Evolutionary conservation across 1,140 invertebrate species (phyloP).

Genomic region (Aphidius gifuensis): DNA sequence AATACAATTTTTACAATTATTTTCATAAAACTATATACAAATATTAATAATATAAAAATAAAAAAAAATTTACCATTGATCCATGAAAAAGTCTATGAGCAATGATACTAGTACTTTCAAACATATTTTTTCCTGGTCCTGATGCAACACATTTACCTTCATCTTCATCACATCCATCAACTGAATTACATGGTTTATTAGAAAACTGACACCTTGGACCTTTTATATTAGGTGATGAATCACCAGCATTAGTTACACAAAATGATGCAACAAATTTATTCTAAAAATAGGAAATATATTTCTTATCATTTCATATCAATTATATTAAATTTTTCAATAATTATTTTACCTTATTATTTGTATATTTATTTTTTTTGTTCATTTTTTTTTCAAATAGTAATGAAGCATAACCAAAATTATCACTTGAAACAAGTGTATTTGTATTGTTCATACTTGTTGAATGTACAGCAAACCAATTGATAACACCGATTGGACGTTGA

Average conservation of each 20-base stretch:
- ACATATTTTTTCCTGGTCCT: conserved; percentile 85
- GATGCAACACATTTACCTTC: conserved; percentile 78
- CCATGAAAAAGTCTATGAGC: conserved; percentile 72
- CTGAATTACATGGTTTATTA: conserved; percentile 71
- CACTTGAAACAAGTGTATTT: conserved; percentile 81
- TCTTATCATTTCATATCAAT: not conserved
- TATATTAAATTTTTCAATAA: not conserved
- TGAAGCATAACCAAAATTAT: conserved; percentile 90
- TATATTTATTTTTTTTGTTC: conserved; percentile 59
- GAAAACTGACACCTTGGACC: conserved; percentile 78
- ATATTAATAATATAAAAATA: not conserved
- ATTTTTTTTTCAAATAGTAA: conserved; percentile 78
- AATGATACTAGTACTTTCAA: conserved; percentile 88
- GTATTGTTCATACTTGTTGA: conserved; percentile 95
- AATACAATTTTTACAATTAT: not conserved
- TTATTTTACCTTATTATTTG: conserved; percentile 1
- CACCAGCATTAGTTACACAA: conserved; percentile 85
- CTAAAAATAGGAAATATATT: conserved; percentile 42
- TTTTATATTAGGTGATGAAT: conserved; percentile 86
- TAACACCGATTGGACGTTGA: conserved; percentile 63
- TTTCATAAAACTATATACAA: conserved; percentile 7
- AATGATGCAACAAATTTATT: conserved; percentile 89
- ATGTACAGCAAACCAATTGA: conserved; percentile 94
- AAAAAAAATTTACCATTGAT: conserved; percentile 63
- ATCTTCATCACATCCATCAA: conserved; percentile 70